A percentile compares a stretch with the other conserved stretches of the same genome.
phyloP scores from a whole-genome alignment of 2,888 invertebrate genomes.

The Eledona agricola region DNA sequence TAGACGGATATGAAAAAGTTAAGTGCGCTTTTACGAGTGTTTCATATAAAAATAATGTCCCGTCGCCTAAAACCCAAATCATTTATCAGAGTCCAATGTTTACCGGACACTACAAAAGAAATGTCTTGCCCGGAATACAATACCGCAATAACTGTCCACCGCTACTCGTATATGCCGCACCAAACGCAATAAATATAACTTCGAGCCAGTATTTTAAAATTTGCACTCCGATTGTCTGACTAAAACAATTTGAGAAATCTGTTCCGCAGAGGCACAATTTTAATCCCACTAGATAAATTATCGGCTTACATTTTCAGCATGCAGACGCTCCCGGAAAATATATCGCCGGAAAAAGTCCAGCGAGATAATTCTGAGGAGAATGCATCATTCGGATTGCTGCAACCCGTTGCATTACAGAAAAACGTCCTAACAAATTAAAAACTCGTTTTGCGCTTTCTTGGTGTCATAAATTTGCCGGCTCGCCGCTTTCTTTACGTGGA shows the following conservation, averaged over 20 bases:
- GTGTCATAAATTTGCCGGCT: conserved; percentile 10
- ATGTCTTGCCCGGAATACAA: conserved; percentile 19
- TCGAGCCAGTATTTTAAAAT: conserved; percentile 1
- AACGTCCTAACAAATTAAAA: conserved; percentile 13
- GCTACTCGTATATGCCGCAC: conserved; percentile 12
- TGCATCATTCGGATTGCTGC: conserved; percentile 14
- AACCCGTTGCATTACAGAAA: conserved; percentile 13
- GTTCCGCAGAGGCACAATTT: conserved; percentile 26
- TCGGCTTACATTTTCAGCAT: conserved; percentile 34
- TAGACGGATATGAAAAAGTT: conserved; percentile 32
- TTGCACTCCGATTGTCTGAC: conserved; percentile 7
- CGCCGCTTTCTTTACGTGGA: conserved; percentile 7
- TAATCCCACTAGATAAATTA: conserved; percentile 36
- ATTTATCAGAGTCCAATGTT: conserved; percentile 28
- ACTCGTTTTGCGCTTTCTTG: conserved; percentile 18
- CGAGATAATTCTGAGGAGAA: conserved; percentile 23
- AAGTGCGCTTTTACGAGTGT: conserved; percentile 26
- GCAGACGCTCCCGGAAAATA: conserved; percentile 21
- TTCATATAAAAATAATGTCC: conserved; percentile 18
- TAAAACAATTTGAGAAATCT: conserved; percentile 18
- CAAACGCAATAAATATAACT: conserved; percentile 6
- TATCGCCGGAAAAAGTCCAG: conserved; percentile 16
- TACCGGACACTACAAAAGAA: conserved; percentile 29
- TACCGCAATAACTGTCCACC: conserved; percentile 16
- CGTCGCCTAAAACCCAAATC: conserved; percentile 19